phyloP scores from a whole-genome alignment of 2,797 vertebrate species.

The Lateolabrax maculatus region DNA sequence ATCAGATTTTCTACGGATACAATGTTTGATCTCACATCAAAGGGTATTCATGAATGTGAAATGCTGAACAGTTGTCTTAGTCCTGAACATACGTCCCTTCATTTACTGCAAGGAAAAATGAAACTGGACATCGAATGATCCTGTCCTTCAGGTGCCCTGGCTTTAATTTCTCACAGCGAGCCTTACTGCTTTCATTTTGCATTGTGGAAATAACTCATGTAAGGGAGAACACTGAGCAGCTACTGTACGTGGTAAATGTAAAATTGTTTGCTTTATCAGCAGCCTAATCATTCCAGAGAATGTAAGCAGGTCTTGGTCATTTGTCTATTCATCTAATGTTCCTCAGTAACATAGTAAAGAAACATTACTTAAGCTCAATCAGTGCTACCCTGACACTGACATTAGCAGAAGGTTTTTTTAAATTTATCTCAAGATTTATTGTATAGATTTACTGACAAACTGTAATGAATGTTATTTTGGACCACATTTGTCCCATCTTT shows the following conservation, averaged over 20 bases:
- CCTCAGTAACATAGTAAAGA: slow-evolving; percentile 27
- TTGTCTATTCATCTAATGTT: slow-evolving; percentile 28
- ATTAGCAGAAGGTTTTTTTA: slow-evolving; percentile 4
- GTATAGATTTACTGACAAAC: slow-evolving; percentile 34
- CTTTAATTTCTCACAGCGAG: slow-evolving; percentile 72
- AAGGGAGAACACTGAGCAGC: slow-evolving; percentile 44
- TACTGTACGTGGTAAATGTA: slow-evolving; percentile 43
- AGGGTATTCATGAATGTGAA: slow-evolving; percentile 71
- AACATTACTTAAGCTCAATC: slow-evolving; percentile 29
- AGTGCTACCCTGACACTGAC: slow-evolving; percentile 18
- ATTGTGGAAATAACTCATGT: slow-evolving; percentile 36
- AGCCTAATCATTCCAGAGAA: slow-evolving; percentile 53
- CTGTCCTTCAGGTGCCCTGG: slow-evolving; percentile 56
- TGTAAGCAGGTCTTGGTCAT: slow-evolving; percentile 41
- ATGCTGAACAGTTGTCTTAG: slow-evolving; percentile 51
- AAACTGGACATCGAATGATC: slow-evolving; percentile 49
- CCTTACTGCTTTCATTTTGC: slow-evolving; percentile 65
- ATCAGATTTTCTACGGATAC: slow-evolving; percentile 41
- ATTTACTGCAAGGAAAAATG: slow-evolving; percentile 47
- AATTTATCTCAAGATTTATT: slow-evolving; percentile 37
- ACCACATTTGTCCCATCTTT: slow-evolving; percentile 22
- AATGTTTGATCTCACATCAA: slow-evolving; percentile 67
- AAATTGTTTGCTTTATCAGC: slow-evolving; percentile 40
- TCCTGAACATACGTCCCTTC: slow-evolving; percentile 30
- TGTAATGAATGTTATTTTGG: slow-evolving; percentile 46